Base-by-base conservation (phyloP, 2,888 invertebrate genomes). In the Melinaea menophilus region DNA sequence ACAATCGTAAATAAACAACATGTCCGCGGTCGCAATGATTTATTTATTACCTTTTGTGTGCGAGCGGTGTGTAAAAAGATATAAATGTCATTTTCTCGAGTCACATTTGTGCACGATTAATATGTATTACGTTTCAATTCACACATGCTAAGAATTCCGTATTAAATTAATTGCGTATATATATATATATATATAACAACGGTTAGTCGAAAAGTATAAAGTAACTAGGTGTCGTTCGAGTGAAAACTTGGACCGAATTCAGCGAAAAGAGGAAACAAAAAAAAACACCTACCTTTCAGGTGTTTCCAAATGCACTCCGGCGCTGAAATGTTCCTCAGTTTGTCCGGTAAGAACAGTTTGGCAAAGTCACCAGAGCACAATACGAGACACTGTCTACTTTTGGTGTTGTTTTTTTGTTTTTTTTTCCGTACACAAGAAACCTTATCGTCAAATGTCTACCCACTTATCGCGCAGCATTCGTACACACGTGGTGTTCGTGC, bases 241-340 rank as follows among this genome's bases (percentile, higher is more conserved):
- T 59, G 65, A 65, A 69, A 77, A 80, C 82, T 84, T 83, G 83
- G 81, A 84, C 84, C 82, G 80, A 82, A 81, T 79, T 80, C 75
- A 62, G 63, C 59, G 64, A 58, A 72, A 71, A 72, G 64, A 58
- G 72, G 70, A 72, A 68, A 63, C 56, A 59, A 63, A 63, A 51
- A 51, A 11, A 57, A 68, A 70, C 68, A 64, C 85, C 78, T 81
- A 89, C 90, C 90, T 88, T 87, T 86, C 73, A 89, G 81, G 80
- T 88, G 88, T 85, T 84, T 87, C 86, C 89, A 88, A 82, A 89
- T 81, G 74, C 83, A 86, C 77, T 85, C 81, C 78, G 85, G 85
- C 63, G 77, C 75, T 75, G 85, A 79, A 76, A 87, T 79, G 83
- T 86, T 87, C 88, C 89, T 86, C 88, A 89, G 86, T 83, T 88